Evolutionary conservation across 2,113 vertebrate genomes (phyloP).

Genomic region (Dipodomys merriami): DNA sequence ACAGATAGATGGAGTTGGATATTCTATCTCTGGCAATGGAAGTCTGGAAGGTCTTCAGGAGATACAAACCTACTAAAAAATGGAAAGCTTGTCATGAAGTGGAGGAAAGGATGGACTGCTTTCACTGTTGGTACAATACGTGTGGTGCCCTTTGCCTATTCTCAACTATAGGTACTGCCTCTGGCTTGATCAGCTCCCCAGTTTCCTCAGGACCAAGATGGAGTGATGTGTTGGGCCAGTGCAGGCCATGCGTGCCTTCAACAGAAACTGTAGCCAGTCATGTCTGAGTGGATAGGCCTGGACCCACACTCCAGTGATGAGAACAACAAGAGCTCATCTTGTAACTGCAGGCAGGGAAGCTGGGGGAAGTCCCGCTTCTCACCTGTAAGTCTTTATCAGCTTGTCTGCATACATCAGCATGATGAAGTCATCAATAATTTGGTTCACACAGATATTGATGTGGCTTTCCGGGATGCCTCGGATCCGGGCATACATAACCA

Average conservation of each 20-base stretch:
- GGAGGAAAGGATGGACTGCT: not conserved
- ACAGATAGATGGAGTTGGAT: not conserved
- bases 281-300: not conserved
- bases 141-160: not conserved
- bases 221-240: not conserved
- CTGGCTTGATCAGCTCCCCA: not conserved
- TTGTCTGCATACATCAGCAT: conserved; percentile 91
- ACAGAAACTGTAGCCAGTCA: not conserved
- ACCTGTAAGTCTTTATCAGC: conserved; percentile 94
- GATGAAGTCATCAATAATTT: conserved; percentile 92
- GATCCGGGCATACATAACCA: conserved; percentile 93
- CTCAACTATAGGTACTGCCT: not conserved
- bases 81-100: not conserved
- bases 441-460: conserved; percentile 91
- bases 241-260: not conserved
- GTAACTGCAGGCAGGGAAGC: not conserved
- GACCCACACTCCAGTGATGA: not conserved
- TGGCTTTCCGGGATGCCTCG: conserved; percentile 93
- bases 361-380: not conserved
- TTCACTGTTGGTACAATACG: not conserved
- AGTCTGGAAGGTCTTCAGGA: not conserved
- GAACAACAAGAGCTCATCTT: not conserved
- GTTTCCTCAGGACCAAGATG: not conserved
- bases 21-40: not conserved
- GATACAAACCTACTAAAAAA: not conserved